Evolutionary conservation across 2,888 invertebrate species (phyloP).

Genomic region (Lepidocyrtoides sp.): DNA sequence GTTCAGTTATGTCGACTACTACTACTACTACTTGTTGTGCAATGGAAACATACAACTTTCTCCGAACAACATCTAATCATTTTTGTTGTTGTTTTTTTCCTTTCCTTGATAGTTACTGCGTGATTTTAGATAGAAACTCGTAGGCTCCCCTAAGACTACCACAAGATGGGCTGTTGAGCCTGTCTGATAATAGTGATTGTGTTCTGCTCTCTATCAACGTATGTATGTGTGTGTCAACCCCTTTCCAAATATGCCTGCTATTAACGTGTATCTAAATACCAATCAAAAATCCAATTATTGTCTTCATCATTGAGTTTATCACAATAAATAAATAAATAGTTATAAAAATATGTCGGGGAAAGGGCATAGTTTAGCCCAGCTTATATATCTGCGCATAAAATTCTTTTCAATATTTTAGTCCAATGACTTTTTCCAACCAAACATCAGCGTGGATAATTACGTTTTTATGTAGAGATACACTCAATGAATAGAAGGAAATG

Average conservation of each 20-base stretch:
- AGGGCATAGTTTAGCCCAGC: not conserved
- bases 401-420: too few species aligned
- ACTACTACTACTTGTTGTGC: conserved; percentile 35
- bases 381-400: not conserved
- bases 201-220: not conserved
- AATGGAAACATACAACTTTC: conserved; percentile 37
- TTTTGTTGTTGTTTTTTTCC: conserved; percentile 7
- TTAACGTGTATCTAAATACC: conserved; percentile 60
- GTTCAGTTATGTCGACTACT: not conserved
- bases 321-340: not conserved
- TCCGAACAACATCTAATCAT: conserved; percentile 41
- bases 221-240: too few species aligned
- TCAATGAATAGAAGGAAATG: too few species aligned
- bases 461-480: too few species aligned
- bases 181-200: conserved; percentile 28
- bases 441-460: too few species aligned
- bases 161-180: conserved; percentile 31
- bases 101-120: conserved; percentile 1
- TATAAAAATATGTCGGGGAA: not conserved
- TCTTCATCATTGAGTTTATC: conserved; percentile 27
- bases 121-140: not conserved
- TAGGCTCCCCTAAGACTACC: not conserved
- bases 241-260: conserved; percentile 16
- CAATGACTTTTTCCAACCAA: too few species aligned
- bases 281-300: conserved; percentile 74